Evolutionary conservation across 2,113 vertebrate species (phyloP).

Genomic region (Pimephales promelas): DNA sequence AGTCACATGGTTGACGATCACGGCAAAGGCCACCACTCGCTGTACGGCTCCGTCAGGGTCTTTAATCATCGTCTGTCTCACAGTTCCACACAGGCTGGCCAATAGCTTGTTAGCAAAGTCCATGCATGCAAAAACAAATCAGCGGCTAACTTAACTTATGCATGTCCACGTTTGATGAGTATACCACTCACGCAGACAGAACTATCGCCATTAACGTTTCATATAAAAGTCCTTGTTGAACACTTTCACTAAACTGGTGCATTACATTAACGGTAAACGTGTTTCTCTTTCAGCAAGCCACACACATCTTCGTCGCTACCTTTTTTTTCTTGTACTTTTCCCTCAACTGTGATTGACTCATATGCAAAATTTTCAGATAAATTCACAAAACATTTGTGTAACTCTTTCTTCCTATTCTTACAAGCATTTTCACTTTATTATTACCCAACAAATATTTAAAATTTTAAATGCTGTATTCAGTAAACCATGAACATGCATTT

Average conservation of each 20-base stretch:
- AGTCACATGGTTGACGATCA: too few species aligned
- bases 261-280: not conserved
- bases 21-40: too few species aligned
- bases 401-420: not conserved
- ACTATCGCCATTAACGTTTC: not conserved
- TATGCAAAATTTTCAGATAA: not conserved
- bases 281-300: not conserved
- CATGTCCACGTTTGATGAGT: not conserved
- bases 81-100: not conserved
- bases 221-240: not conserved
- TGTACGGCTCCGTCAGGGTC: too few species aligned
- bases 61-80: not conserved
- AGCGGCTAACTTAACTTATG: too few species aligned
- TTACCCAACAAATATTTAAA: not conserved
- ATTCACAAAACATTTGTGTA: conserved; percentile 10
- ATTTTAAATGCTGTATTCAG: not conserved
- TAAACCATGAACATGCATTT: not conserved
- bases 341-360: not conserved
- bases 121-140: not conserved
- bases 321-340: not conserved
- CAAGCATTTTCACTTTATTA: not conserved
- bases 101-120: too few species aligned
- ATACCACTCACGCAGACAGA: not conserved
- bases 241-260: not conserved
- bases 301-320: too few species aligned